These are phyloP conservation scores for Acromyrmex echinatior DNA, from an alignment of 1,140 invertebrate species.

Conservation along the genomic window DNA sequence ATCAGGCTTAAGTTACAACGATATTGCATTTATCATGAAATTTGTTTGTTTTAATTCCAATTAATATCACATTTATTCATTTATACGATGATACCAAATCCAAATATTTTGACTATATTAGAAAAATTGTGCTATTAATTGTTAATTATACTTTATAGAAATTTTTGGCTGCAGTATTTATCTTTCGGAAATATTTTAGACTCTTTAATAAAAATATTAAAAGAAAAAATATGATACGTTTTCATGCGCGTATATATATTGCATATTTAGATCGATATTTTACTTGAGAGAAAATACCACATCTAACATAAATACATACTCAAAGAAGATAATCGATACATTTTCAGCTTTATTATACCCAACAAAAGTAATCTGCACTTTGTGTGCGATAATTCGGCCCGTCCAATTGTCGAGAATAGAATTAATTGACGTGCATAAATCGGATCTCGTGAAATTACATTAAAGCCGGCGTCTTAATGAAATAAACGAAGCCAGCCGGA, in stretches of 20 bases:
- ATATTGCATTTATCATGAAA: slow-evolving; percentile 15
- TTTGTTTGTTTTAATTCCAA: background rate
- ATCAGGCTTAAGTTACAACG: background rate
- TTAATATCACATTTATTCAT: background rate
- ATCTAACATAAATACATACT: background rate
- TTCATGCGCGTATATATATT: background rate
- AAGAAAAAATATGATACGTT: background rate
- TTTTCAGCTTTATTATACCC: background rate
- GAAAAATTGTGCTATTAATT: background rate
- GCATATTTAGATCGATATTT: background rate
- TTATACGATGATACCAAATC: background rate
- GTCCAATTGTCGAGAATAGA: slow-evolving; percentile 10
- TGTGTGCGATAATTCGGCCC: background rate
- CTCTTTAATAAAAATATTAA: background rate
- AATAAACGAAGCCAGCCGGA: slow-evolving; percentile 41
- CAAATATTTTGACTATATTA: background rate
- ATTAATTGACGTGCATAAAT: slow-evolving; percentile 44
- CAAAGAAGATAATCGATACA: background rate
- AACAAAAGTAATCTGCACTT: background rate
- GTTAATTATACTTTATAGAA: background rate
- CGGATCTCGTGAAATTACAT: slow-evolving; percentile 30
- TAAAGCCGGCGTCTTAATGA: slow-evolving; percentile 47
- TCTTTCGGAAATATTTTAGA: background rate
- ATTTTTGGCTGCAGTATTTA: background rate
- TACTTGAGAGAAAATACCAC: background rate